Percentiles rank a stretch among this genome's conserved stretches.
These are phyloP conservation scores for Lathronympha strigana DNA, from an alignment of 2,888 invertebrate genomes.

Conservation along the genomic window DNA sequence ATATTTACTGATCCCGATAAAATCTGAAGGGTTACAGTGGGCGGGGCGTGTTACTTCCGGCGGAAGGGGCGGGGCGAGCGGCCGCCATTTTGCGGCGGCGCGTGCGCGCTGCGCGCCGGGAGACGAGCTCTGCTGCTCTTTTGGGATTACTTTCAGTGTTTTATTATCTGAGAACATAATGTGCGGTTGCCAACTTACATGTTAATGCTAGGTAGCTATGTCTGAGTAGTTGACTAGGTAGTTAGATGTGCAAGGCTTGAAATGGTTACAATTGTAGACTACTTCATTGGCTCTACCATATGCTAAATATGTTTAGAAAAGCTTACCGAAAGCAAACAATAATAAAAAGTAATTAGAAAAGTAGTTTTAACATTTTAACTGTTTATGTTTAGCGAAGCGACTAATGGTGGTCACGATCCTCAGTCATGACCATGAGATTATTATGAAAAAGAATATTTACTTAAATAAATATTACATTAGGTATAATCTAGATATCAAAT, in stretches of 20 bases:
- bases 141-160: constrained; percentile 46
- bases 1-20: constrained; percentile 34
- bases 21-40: constrained; percentile 38
- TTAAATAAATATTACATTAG: too few species aligned
- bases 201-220: not conserved
- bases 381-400: too few species aligned
- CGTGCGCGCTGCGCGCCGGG: constrained; percentile 58
- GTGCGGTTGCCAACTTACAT: not conserved
- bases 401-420: too few species aligned
- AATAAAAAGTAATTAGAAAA: too few species aligned
- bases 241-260: too few species aligned
- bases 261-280: too few species aligned
- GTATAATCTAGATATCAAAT: too few species aligned
- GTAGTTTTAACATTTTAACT: not conserved
- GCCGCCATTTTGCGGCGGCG: constrained; percentile 73
- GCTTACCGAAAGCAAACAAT: not conserved
- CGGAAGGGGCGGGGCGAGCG: constrained; percentile 72
- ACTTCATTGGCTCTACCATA: too few species aligned
- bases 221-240: too few species aligned
- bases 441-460: too few species aligned
- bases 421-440: too few species aligned
- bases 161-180: not conserved
- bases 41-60: constrained; percentile 65
- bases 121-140: constrained; percentile 31
- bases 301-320: too few species aligned